Conservation (phyloP, 2,797 vertebrate species). For the Pagetopsis macropterus region DNA sequence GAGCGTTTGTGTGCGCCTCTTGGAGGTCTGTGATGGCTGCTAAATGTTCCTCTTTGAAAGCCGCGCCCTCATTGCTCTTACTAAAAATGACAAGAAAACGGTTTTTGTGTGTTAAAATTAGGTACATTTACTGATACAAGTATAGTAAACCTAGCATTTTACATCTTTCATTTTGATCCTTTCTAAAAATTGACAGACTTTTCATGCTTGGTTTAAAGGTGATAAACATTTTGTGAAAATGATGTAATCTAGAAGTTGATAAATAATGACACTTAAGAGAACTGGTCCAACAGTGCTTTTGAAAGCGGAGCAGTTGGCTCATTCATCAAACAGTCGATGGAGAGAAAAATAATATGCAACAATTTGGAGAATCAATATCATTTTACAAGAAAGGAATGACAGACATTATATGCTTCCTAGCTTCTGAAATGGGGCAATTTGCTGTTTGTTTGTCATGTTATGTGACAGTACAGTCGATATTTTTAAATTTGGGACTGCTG, state of each 20-base stretch:
- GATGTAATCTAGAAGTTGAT: neutral
- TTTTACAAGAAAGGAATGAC: neutral
- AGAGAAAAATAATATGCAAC: neutral
- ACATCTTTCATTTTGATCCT: neutral
- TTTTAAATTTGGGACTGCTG: neutral
- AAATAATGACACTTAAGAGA: neutral
- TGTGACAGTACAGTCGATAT: neutral
- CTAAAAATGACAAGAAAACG: slow-evolving; percentile 68
- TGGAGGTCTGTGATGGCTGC: slow-evolving; percentile 73
- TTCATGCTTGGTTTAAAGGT: neutral
- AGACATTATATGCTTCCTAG: neutral
- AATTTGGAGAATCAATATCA: neutral
- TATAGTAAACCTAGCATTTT: neutral
- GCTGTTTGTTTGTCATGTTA: neutral
- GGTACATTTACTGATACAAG: neutral
- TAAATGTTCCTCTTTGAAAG: slow-evolving; percentile 71
- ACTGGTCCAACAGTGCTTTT: neutral
- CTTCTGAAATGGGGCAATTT: neutral
- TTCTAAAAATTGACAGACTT: neutral
- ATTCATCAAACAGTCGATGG: neutral
- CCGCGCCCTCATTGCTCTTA: slow-evolving; percentile 78
- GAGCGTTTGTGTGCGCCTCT: slow-evolving; percentile 73
- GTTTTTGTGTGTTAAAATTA: neutral
- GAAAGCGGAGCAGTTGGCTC: neutral
- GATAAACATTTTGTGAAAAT: neutral